Evolutionary conservation across 2,888 invertebrate genomes (phyloP).

Genomic region (Noctua janthe): DNA sequence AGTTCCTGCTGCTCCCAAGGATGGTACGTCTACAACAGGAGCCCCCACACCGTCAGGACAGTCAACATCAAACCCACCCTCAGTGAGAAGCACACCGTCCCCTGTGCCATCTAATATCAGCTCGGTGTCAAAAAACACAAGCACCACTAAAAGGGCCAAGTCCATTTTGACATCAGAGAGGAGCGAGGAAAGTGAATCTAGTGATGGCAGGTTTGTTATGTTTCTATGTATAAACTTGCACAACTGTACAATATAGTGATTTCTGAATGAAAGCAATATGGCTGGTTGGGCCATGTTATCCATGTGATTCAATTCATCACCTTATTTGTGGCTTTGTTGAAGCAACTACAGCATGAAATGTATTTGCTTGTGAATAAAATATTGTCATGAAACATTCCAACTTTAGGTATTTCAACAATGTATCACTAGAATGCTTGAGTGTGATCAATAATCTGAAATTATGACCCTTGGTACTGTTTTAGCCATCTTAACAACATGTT

Average conservation of each 20-base stretch:
- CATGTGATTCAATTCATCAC: neutral
- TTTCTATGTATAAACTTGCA: slow-evolving; percentile 9
- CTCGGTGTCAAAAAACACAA: slow-evolving; percentile 91
- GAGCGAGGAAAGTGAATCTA: slow-evolving; percentile 93
- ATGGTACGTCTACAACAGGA: slow-evolving; percentile 76
- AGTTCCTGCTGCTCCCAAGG: slow-evolving; percentile 79
- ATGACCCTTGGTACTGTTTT: neutral
- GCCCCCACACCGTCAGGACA: slow-evolving; percentile 82
- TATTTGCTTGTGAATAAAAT: neutral
- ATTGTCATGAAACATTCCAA: neutral
- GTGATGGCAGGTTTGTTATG: slow-evolving; percentile 88
- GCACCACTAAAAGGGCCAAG: slow-evolving; percentile 92
- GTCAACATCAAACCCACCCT: slow-evolving; percentile 92
- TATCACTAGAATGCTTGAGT: neutral
- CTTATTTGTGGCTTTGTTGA: neutral
- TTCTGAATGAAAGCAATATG: neutral
- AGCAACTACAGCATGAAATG: neutral
- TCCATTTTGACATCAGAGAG: slow-evolving; percentile 92
- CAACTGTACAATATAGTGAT: neutral
- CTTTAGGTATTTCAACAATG: neutral
- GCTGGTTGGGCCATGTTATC: neutral
- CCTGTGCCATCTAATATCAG: slow-evolving; percentile 94
- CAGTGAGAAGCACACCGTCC: slow-evolving; percentile 93
- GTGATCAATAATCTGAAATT: neutral
- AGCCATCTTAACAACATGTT: neutral